A percentile compares a stretch with the other conserved stretches of the same genome.
Conservation (phyloP, 2,113 vertebrate species). For the Jacana jacana region DNA sequence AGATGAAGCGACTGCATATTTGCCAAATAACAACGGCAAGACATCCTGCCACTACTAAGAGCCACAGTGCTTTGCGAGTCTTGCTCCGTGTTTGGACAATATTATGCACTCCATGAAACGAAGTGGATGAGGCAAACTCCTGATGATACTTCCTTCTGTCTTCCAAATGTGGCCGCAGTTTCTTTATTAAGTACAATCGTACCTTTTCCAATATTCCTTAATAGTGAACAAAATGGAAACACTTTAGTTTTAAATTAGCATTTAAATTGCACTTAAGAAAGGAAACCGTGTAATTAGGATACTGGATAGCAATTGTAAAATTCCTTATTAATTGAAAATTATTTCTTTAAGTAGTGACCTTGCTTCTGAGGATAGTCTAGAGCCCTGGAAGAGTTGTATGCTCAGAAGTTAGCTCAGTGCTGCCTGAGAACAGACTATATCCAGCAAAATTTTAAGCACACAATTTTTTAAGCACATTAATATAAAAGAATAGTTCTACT, state of each 20-base stretch:
- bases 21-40: conserved; percentile 62
- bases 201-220: conserved; percentile 71
- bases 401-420: background rate
- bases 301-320: background rate
- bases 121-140: conserved; percentile 73
- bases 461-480: background rate
- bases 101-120: conserved; percentile 74
- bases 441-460: background rate
- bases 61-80: conserved; percentile 66
- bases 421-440: background rate
- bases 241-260: background rate
- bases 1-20: conserved; percentile 63
- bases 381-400: background rate
- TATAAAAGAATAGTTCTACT: background rate
- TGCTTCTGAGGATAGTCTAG: background rate
- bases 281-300: background rate
- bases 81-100: conserved; percentile 52
- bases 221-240: background rate
- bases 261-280: background rate
- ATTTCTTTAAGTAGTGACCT: background rate
- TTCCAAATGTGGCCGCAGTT: conserved; percentile 32
- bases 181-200: conserved; percentile 55
- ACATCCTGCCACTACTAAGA: conserved; percentile 56
- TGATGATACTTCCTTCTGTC: conserved; percentile 64
- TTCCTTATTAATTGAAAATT: background rate